Percentiles rank a stretch among this genome's conserved stretches.
phyloP scores from a whole-genome alignment of 2,888 invertebrate genomes.

The Torymus aiolomorphi region DNA sequence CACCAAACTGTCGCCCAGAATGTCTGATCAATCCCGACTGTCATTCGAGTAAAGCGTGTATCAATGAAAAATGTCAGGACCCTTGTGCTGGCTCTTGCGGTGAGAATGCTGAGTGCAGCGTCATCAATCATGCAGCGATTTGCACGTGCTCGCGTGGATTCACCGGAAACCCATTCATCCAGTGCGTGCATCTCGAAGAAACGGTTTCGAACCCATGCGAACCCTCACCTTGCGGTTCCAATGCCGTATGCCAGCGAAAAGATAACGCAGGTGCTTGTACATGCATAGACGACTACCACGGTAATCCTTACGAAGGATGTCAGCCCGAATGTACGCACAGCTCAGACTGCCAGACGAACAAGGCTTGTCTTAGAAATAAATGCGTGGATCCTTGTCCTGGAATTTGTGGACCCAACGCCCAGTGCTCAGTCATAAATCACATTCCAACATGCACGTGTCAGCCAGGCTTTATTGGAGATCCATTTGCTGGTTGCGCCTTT shows the following conservation, averaged over 20 bases:
- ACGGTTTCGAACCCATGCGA: constrained; percentile 84
- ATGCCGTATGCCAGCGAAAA: constrained; percentile 86
- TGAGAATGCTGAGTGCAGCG: constrained; percentile 76
- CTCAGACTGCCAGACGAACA: constrained; percentile 89
- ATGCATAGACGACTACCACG: constrained; percentile 72
- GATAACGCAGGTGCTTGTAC: constrained; percentile 77
- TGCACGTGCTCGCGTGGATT: constrained; percentile 77
- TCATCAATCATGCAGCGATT: constrained; percentile 77
- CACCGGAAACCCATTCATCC: constrained; percentile 77
- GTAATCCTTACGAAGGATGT: constrained; percentile 81
- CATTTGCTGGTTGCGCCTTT: constrained; percentile 78
- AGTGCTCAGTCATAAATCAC: constrained; percentile 90
- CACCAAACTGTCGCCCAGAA: constrained; percentile 78
- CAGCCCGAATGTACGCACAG: constrained; percentile 91
- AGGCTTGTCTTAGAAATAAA: constrained; percentile 88
- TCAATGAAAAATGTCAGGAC: constrained; percentile 76
- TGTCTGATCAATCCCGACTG: constrained; percentile 76
- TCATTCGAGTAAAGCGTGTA: constrained; percentile 76
- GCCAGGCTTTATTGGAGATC: constrained; percentile 85
- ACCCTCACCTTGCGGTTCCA: constrained; percentile 91
- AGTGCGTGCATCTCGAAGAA: constrained; percentile 77
- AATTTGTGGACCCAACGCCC: constrained; percentile 88
- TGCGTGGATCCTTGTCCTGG: constrained; percentile 92
- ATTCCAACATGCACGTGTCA: constrained; percentile 90
- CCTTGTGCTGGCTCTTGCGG: constrained; percentile 78